Evolutionary conservation across 1,140 invertebrate genomes (phyloP).

Genomic region (Trichomalopsis sarcophagae): DNA sequence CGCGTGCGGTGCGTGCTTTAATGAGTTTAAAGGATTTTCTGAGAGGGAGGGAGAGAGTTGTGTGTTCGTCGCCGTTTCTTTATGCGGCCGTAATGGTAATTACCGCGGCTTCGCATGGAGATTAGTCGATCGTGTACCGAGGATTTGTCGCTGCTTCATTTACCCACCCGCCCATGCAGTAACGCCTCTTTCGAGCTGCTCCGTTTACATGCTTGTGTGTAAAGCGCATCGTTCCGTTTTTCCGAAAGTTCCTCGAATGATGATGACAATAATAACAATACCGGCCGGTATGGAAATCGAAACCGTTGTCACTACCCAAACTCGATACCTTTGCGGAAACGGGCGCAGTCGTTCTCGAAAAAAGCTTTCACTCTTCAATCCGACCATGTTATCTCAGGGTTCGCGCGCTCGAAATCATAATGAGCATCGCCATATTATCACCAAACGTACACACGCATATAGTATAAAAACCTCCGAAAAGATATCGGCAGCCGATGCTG

Average conservation of each 20-base stretch:
- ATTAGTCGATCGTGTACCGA: not conserved
- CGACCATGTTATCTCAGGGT: not conserved
- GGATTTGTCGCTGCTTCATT: too few relatives aligned
- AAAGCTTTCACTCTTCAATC: not conserved
- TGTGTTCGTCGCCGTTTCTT: not conserved
- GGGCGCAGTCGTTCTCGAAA: too few relatives aligned
- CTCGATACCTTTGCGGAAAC: too few relatives aligned
- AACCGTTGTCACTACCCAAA: too few relatives aligned
- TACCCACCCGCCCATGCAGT: too few relatives aligned
- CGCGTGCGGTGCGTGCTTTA: not conserved
- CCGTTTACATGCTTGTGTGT: too few relatives aligned
- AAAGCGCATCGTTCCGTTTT: too few relatives aligned
- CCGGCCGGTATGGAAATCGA: too few relatives aligned
- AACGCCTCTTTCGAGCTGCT: too few relatives aligned
- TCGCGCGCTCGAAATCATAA: not conserved
- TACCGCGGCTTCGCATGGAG: too few relatives aligned
- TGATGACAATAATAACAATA: too few relatives aligned
- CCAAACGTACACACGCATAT: not conserved
- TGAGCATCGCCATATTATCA: not conserved
- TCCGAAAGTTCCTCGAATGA: too few relatives aligned
- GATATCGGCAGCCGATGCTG: conserved; percentile 22
- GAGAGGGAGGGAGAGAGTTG: not conserved
- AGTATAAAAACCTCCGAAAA: not conserved
- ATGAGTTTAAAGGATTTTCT: not conserved
- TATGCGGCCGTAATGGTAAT: not conserved